phyloP scores from a whole-genome alignment of 1,140 invertebrate genomes.

The Zelostemma sp. region DNA sequence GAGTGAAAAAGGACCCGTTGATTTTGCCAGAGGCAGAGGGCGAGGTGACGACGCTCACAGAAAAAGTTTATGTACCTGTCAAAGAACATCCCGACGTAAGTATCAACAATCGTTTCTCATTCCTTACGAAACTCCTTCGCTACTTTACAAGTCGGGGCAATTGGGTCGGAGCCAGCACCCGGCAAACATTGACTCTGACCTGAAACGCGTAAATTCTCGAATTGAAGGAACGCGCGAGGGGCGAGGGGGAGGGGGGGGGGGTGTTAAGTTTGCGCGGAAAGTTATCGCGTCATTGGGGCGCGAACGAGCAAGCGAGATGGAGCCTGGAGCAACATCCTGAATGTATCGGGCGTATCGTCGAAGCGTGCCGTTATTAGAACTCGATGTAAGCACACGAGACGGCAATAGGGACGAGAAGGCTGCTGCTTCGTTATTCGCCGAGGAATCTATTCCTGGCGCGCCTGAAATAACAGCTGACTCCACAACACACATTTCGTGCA shows the following conservation, averaged over 20 bases:
- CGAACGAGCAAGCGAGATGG: not conserved
- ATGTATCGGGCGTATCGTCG: constrained; percentile 32
- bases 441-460: constrained; percentile 61
- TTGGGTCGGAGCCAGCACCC: not conserved
- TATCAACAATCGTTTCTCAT: not conserved
- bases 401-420: constrained; percentile 40
- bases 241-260: too few species aligned
- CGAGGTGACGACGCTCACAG: constrained; percentile 90
- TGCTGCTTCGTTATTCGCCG: constrained; percentile 49
- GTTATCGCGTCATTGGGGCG: constrained; percentile 10
- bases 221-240: too few species aligned
- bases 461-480: constrained; percentile 65
- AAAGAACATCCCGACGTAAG: constrained; percentile 99
- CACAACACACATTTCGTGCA: constrained; percentile 56
- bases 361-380: constrained; percentile 40
- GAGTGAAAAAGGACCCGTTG: constrained; percentile 93
- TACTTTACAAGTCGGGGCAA: too few species aligned
- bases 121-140: too few species aligned
- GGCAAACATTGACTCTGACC: not conserved
- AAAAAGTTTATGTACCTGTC: constrained; percentile 99
- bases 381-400: constrained; percentile 32
- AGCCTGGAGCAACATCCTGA: constrained; percentile 17
- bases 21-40: constrained; percentile 94
- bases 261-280: not conserved
- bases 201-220: not conserved